A percentile compares a stretch with the other conserved stretches of the same genome.
Conservation (phyloP, 1,140 invertebrate genomes). For the Danaus melanippus region DNA sequence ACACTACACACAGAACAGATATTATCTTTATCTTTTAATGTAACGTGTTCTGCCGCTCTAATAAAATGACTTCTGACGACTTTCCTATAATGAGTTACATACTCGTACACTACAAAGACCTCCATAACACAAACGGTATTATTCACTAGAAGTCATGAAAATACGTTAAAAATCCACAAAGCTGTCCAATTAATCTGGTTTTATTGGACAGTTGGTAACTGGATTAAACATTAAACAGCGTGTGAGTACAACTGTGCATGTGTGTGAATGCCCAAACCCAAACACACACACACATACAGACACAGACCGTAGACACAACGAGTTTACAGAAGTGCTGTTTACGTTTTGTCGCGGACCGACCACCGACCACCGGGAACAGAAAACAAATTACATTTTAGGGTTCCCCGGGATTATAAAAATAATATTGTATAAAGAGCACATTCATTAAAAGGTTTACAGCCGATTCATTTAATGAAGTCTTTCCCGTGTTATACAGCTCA, state of each 20-base stretch:
- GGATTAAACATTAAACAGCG: not conserved
- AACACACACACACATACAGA: not conserved
- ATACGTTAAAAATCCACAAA: not conserved
- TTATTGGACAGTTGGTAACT: slow-evolving; percentile 4
- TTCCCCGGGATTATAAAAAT: not conserved
- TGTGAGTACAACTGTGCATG: not conserved
- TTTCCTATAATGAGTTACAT: no score
- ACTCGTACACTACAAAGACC: no score
- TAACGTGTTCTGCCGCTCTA: no score
- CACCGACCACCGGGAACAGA: slow-evolving; percentile 12
- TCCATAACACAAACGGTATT: no score
- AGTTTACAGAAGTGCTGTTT: slow-evolving; percentile 19
- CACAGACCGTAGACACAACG: slow-evolving; percentile 3
- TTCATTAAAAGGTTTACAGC: no score
- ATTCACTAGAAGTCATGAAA: slow-evolving; percentile 4
- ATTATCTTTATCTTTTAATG: no score
- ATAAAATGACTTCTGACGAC: no score
- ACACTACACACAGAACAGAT: no score
- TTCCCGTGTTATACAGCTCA: no score
- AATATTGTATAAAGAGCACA: no score
- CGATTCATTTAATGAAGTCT: no score
- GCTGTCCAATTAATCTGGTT: slow-evolving; percentile 5
- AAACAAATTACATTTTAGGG: slow-evolving; percentile 10
- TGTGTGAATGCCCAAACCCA: not conserved
- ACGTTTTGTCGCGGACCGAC: slow-evolving; percentile 17